Conservation (phyloP, 2,888 invertebrate genomes). For the Pomacea canaliculata region DNA sequence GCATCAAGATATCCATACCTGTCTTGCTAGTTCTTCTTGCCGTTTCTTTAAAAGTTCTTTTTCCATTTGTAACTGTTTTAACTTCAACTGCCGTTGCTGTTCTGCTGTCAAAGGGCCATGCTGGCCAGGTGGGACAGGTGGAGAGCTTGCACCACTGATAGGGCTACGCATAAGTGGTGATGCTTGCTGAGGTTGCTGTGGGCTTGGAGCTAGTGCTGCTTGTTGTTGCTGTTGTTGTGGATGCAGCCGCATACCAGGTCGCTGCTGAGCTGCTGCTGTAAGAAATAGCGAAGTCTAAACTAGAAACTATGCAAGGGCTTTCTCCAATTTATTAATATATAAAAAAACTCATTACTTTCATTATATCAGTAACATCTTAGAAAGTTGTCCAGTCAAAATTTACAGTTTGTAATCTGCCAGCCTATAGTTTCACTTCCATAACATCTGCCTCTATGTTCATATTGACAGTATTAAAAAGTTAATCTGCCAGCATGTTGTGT, state of each 20-base stretch:
- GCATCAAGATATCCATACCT: conserved; percentile 73
- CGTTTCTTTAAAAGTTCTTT: conserved; percentile 88
- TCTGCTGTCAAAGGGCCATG: conserved; percentile 37
- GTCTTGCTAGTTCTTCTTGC: conserved; percentile 89
- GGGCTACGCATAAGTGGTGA: conserved; percentile 70
- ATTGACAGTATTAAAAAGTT: too few species aligned
- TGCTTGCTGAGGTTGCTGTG: conserved; percentile 56
- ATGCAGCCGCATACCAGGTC: conserved; percentile 40
- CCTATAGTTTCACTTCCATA: too few species aligned
- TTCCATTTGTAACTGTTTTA: conserved; percentile 82
- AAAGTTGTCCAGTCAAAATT: too few species aligned
- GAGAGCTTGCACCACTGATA: conserved; percentile 23
- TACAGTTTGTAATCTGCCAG: too few species aligned
- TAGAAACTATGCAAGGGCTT: too few species aligned
- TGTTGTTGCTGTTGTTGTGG: conserved; percentile 72
- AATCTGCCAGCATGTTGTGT: too few species aligned
- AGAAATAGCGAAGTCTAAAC: background rate
- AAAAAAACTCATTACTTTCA: too few species aligned
- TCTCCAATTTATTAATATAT: too few species aligned
- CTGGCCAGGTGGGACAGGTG: conserved; percentile 26
- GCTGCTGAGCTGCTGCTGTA: conserved; percentile 38
- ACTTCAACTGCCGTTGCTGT: conserved; percentile 71
- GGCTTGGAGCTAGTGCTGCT: background rate
- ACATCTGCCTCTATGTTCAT: too few species aligned
- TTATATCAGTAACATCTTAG: too few species aligned